phyloP scores from a whole-genome alignment of 2,113 vertebrate species.

The Panthera tigris region DNA sequence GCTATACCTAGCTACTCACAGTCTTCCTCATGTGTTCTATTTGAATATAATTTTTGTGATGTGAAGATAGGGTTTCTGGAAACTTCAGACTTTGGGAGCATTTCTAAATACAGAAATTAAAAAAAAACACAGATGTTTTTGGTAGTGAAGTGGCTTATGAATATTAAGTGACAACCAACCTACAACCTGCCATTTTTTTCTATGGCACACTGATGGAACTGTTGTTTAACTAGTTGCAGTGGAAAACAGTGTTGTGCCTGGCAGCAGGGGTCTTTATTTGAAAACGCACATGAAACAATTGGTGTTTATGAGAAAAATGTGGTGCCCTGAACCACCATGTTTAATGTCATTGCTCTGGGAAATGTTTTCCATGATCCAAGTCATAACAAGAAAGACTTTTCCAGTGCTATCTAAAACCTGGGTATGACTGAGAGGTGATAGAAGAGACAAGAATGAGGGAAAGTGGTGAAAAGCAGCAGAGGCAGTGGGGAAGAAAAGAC shows the following conservation, averaged over 20 bases:
- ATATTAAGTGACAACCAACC: neutral
- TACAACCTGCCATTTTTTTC: neutral
- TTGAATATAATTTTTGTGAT: neutral
- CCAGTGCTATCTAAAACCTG: neutral
- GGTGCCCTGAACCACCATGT: neutral
- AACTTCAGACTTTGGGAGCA: neutral
- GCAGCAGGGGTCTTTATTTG: neutral
- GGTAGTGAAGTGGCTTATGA: neutral
- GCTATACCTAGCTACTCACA: neutral
- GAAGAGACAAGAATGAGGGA: neutral
- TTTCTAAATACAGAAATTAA: neutral
- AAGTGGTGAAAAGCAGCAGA: neutral
- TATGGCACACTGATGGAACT: neutral
- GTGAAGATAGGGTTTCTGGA: conserved; percentile 5
- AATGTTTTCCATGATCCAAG: neutral
- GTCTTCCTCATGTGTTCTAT: neutral
- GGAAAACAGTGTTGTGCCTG: neutral
- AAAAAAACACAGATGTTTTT: neutral
- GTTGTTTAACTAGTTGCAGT: neutral
- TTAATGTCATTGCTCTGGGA: neutral
- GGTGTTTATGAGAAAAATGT: neutral
- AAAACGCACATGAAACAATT: neutral
- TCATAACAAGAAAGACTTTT: neutral
- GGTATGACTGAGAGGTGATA: neutral
- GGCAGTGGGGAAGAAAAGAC: neutral